Evolutionary conservation across 2,797 vertebrate species (phyloP).

Genomic region (Pseudochaenichthys georgianus): DNA sequence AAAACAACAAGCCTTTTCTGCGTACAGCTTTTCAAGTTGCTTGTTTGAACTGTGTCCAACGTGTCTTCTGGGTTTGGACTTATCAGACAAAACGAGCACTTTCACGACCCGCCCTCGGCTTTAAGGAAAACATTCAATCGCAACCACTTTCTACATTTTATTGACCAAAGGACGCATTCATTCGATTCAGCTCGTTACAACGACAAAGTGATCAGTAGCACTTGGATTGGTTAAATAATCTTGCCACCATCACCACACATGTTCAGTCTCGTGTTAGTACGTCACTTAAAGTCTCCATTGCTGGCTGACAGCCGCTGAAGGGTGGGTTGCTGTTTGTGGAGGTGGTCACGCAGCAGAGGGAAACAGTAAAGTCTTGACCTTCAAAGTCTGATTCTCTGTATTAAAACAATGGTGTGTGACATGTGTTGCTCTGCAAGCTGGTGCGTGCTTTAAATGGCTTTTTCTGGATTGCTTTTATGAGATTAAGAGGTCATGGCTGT

Average conservation of each 20-base stretch:
- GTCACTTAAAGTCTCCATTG: conserved; percentile 16
- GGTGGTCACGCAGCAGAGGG: conserved; percentile 62
- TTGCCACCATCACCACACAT: background rate
- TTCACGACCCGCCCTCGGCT: too few relatives aligned
- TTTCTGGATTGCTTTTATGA: conserved; percentile 38
- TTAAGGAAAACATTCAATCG: too few relatives aligned
- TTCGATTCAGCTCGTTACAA: too few relatives aligned
- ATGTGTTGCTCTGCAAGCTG: conserved; percentile 37
- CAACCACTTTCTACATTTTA: too few relatives aligned
- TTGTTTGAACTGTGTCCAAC: background rate
- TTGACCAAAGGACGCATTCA: too few relatives aligned
- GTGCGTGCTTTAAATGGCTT: conserved; percentile 17
- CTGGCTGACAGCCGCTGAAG: conserved; percentile 38
- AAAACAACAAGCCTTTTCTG: too few relatives aligned
- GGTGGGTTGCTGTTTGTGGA: conserved; percentile 57
- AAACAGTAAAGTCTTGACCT: conserved; percentile 15
- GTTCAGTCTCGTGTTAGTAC: conserved; percentile 21
- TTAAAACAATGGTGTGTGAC: background rate
- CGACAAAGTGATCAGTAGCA: too few relatives aligned
- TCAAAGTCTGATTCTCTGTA: background rate
- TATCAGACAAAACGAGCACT: too few relatives aligned
- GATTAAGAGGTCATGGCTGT: conserved; percentile 39
- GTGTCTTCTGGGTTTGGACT: too few relatives aligned
- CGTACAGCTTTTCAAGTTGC: background rate
- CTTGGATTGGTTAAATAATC: background rate